These are phyloP conservation scores for Mormyrus hasselquistii DNA, from an alignment of 2,797 vertebrate species.

Conservation along the genomic window DNA sequence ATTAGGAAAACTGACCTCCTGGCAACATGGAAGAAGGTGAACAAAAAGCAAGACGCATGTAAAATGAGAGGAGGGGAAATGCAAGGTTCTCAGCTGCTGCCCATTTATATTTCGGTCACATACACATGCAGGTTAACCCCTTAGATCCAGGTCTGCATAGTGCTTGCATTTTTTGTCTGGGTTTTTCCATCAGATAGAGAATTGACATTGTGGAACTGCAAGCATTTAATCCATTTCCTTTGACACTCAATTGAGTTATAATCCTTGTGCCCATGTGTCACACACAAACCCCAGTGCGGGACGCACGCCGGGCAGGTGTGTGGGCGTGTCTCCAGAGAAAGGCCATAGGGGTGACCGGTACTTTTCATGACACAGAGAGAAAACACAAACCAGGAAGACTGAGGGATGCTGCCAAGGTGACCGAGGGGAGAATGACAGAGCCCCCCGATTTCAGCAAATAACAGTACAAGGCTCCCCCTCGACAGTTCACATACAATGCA, in stretches of 20 bases:
- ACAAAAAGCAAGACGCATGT: background rate
- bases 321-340: background rate
- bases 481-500: background rate
- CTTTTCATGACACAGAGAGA: background rate
- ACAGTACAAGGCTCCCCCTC: background rate
- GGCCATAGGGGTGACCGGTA: background rate
- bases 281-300: slow-evolving; percentile 10
- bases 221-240: background rate
- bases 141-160: background rate
- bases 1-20: background rate
- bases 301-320: background rate
- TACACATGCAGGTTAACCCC: background rate
- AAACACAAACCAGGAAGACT: background rate
- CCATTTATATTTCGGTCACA: background rate
- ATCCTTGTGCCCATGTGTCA: background rate
- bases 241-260: background rate
- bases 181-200: background rate
- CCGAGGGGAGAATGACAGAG: background rate
- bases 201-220: background rate
- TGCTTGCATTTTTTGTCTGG: background rate
- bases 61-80: background rate
- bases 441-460: background rate
- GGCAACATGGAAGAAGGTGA: background rate
- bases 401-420: background rate
- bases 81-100: background rate